phyloP scores from a whole-genome alignment of 1,140 invertebrate species.

The Lasioglossum baleicum region DNA sequence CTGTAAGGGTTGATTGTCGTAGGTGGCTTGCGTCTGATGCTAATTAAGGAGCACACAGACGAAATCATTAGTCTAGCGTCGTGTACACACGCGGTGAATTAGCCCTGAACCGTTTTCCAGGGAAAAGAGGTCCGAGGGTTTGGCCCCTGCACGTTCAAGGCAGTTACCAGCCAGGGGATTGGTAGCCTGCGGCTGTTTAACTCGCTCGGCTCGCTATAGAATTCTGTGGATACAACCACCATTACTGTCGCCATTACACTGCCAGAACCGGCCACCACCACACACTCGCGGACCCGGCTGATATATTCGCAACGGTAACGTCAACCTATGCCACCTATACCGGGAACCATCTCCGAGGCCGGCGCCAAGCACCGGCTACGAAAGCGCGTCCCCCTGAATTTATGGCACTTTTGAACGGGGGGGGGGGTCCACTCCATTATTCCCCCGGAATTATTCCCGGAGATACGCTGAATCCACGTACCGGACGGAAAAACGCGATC shows the following conservation, averaged over 20 bases:
- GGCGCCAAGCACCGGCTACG: slow-evolving; percentile 5
- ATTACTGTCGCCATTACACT: slow-evolving; percentile 48
- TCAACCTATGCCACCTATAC: slow-evolving; percentile 34
- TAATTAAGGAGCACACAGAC: slow-evolving; percentile 51
- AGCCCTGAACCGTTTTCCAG: slow-evolving; percentile 25
- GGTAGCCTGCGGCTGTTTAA: slow-evolving; percentile 71
- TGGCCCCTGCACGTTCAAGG: slow-evolving; percentile 47
- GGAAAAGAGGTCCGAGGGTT: slow-evolving; percentile 48
- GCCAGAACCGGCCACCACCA: slow-evolving; percentile 3
- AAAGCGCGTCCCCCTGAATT: slow-evolving; percentile 58
- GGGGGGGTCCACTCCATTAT: slow-evolving; percentile 68
- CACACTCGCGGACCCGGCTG: not conserved
- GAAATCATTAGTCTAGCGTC: slow-evolving; percentile 43
- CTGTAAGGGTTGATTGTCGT: not conserved
- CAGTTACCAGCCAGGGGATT: slow-evolving; percentile 68
- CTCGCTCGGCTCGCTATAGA: slow-evolving; percentile 62
- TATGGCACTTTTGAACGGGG: slow-evolving; percentile 71
- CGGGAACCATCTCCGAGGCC: slow-evolving; percentile 19
- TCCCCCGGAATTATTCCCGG: slow-evolving; percentile 66
- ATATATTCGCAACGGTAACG: slow-evolving; percentile 49
- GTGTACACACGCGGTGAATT: slow-evolving; percentile 40
- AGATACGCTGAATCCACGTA: slow-evolving; percentile 52
- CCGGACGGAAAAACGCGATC: not conserved
- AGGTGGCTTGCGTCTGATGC: not conserved
- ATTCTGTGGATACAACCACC: slow-evolving; percentile 54